Base-by-base conservation (phyloP, 1,140 invertebrate genomes). In the Drosophila subobscura region DNA sequence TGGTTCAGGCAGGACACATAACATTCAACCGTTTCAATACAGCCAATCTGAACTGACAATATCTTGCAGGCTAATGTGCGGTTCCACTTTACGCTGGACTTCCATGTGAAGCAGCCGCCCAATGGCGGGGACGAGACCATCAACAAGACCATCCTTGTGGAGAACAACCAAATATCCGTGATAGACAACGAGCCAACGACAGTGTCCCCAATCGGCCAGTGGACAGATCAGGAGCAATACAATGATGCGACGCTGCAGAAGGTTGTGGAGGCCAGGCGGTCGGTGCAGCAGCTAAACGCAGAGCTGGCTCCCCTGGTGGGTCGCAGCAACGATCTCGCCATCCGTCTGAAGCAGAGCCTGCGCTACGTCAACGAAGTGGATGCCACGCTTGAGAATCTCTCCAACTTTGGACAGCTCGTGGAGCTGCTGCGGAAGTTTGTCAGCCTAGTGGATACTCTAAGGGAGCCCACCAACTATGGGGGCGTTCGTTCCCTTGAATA, bases 291-390 rank as follows among this genome's bases (percentile, higher is more conserved):
- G 27, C 49, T 90, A 0, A 84, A 84, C 16, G 5, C 20, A 7
- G 89, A 90, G 53, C 57, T 90, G 4, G 47, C 72, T 1, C 73
- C 73, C 0, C 40, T 90, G 12, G 74, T 70, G 33, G 89, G 89
- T 16, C 68, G 89, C 14, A 90, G 89, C 44, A 63, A 84, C 22
- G 68, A 61, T 10, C 29, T 90, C 53, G 83, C 88, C 5, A 65
- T 50, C 4, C 65, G 66, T 5, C 51, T 90, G 4, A 90, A 90
- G 33, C 63, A 70, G 42, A 81, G 70, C 6, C 40, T 84, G 23
- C 79, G 77, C 20, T 90, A 88, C 45, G 54, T 72, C 0, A 88
- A 90, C 49, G 70, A 74, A 8, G 77, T 86, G 59, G 80, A 89
- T 12, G 60, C 40, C 16, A 45, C 6, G 4, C 44, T 86, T 2